phyloP scores from a whole-genome alignment of 23 tunicate genomes.

The Pegea sp. region DNA sequence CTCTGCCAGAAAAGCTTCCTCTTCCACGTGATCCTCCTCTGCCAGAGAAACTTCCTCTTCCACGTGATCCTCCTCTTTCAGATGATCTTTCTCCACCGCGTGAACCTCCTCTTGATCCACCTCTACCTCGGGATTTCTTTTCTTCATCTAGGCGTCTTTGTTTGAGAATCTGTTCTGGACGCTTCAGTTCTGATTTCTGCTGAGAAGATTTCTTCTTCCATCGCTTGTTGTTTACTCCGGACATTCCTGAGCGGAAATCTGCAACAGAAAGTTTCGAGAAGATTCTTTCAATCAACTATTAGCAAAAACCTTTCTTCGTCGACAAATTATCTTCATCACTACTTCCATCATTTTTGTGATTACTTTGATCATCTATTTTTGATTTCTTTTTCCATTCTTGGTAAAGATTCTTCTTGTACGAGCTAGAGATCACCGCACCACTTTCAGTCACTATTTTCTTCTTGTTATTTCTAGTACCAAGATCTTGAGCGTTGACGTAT shows the following conservation, averaged over 20 bases:
- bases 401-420: slow-evolving; percentile 76
- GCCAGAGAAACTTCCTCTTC: neutral
- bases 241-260: slow-evolving; percentile 7
- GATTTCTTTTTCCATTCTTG: slow-evolving; percentile 78
- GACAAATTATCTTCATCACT: slow-evolving; percentile 2
- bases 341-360: slow-evolving; percentile 7
- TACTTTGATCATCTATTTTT: slow-evolving; percentile 33
- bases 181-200: slow-evolving; percentile 40
- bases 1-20: neutral
- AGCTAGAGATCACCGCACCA: slow-evolving; percentile 64
- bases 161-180: slow-evolving; percentile 69
- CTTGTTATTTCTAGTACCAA: slow-evolving; percentile 7
- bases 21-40: neutral
- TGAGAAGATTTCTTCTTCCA: slow-evolving; percentile 1
- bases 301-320: too few species aligned
- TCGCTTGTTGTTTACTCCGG: neutral
- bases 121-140: slow-evolving; percentile 4
- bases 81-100: neutral
- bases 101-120: neutral
- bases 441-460: slow-evolving; percentile 89
- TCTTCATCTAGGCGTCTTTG: slow-evolving; percentile 28
- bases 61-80: neutral
- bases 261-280: neutral
- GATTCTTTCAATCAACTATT: too few species aligned
- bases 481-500: slow-evolving; percentile 54